Percentiles rank a stretch among this genome's conserved stretches.
Evolutionary conservation across 2,888 invertebrate species (phyloP).

Genomic region (Brenthis ino): DNA sequence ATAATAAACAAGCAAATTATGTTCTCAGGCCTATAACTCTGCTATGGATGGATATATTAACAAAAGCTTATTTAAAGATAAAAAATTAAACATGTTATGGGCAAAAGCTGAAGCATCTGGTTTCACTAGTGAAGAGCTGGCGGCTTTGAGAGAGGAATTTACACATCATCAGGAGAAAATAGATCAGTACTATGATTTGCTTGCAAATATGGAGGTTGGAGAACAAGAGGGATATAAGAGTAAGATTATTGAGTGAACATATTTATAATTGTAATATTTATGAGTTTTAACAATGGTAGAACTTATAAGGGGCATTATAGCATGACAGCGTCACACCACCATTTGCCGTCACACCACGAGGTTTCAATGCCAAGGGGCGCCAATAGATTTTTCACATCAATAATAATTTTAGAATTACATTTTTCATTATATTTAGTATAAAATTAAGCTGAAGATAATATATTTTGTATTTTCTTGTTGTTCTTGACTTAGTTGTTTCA

Average conservation of each 20-base stretch:
- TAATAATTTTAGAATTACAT: too few species aligned
- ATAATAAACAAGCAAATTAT: too few species aligned
- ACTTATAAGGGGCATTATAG: too few species aligned
- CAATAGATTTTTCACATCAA: too few species aligned
- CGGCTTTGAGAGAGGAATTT: conserved; percentile 93
- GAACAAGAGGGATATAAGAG: conserved; percentile 85
- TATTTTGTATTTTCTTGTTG: too few species aligned
- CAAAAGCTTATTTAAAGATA: conserved; percentile 93
- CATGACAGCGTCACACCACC: too few species aligned
- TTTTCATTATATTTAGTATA: too few species aligned
- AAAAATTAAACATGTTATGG: conserved; percentile 94
- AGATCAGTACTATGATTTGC: conserved; percentile 92
- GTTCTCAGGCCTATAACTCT: conserved; percentile 60
- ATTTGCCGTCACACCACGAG: too few species aligned
- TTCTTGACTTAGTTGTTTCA: too few species aligned
- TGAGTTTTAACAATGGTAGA: background rate
- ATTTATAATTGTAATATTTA: background rate
- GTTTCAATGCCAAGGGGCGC: too few species aligned
- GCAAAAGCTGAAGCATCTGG: conserved; percentile 93
- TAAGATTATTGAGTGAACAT: conserved; percentile 59
- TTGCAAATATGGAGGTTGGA: conserved; percentile 86
- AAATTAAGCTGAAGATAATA: too few species aligned
- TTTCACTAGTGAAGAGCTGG: conserved; percentile 92
- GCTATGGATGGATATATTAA: conserved; percentile 84
- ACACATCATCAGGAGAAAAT: conserved; percentile 95